These are phyloP conservation scores for Hafferia zeledoni DNA, from an alignment of 2,797 vertebrate species.

Conservation along the genomic window DNA sequence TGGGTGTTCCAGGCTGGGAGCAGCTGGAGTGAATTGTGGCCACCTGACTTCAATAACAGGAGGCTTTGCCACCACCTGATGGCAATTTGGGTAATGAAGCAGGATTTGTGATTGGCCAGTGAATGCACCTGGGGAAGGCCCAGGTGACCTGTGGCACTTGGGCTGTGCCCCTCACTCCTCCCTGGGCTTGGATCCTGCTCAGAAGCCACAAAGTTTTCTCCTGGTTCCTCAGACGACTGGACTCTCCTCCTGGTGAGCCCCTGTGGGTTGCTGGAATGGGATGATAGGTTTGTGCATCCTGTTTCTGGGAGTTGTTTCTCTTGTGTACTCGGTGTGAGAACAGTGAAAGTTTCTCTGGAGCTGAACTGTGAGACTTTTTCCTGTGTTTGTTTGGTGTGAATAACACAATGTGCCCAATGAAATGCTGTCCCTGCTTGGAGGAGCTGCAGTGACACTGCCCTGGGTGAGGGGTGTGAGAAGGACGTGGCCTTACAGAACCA, in stretches of 20 bases:
- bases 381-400: background rate
- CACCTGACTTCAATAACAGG: background rate
- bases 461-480: background rate
- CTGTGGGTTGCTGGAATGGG: background rate
- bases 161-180: rapidly evolving
- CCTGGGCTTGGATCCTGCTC: background rate
- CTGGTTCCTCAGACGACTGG: background rate
- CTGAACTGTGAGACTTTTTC: background rate
- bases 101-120: background rate
- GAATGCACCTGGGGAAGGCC: background rate
- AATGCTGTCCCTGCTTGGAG: background rate
- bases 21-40: background rate
- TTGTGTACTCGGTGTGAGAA: background rate
- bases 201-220: background rate
- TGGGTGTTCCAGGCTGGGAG: background rate
- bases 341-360: background rate
- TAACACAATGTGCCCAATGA: background rate
- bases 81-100: background rate
- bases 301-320: background rate
- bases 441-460: background rate
- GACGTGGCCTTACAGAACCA: background rate
- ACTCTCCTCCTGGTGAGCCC: background rate
- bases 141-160: background rate
- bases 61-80: background rate
- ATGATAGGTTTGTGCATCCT: background rate